Percentiles rank a stretch among this genome's conserved stretches.
Conservation (phyloP, 2,113 vertebrate species). For the Oncorhynchus mykiss region DNA sequence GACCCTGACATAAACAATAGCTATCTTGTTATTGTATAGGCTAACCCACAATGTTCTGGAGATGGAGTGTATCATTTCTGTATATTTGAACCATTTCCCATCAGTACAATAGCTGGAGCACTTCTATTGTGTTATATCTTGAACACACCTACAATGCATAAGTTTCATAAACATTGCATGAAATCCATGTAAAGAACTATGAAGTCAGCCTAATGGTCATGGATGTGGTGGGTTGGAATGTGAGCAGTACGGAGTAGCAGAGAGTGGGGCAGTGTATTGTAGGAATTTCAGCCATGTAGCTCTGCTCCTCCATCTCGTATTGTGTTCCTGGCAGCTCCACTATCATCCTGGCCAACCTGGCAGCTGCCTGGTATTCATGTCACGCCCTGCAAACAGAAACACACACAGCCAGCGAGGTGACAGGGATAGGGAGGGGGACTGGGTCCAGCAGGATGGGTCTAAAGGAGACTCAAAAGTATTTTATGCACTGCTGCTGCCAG, state of each 20-base stretch:
- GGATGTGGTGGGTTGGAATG: neutral
- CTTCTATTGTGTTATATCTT: too few relatives aligned
- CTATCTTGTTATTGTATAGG: neutral
- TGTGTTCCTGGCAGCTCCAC: neutral
- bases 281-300: neutral
- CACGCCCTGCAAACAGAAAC: slow-evolving; percentile 9
- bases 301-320: neutral
- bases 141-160: too few relatives aligned
- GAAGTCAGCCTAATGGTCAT: too few relatives aligned
- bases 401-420: neutral
- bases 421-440: neutral
- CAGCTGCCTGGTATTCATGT: slow-evolving; percentile 5
- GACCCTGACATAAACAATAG: neutral
- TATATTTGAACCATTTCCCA: too few relatives aligned
- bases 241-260: neutral
- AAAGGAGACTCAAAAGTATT: neutral
- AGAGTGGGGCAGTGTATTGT: neutral
- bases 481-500: neutral
- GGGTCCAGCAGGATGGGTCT: neutral
- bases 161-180: too few relatives aligned
- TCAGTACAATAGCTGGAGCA: too few relatives aligned
- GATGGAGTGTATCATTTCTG: too few relatives aligned
- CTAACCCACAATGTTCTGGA: neutral
- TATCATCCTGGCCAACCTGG: slow-evolving; percentile 6
- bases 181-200: too few relatives aligned